Evolutionary conservation across 2,888 invertebrate genomes (phyloP).

Genomic region (Sminthurides aquaticus): DNA sequence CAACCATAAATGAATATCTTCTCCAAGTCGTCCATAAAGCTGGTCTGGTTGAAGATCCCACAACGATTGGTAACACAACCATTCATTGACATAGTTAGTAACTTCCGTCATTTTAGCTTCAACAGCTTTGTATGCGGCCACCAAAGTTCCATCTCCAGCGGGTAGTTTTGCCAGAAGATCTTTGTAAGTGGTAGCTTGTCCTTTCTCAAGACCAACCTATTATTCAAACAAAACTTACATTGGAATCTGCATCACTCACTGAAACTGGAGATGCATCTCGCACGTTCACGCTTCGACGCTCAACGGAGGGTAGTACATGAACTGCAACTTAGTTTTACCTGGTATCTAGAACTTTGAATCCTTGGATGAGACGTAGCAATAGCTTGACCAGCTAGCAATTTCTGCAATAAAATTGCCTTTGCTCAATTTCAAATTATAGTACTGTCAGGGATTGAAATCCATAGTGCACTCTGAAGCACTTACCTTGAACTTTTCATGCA

Average conservation of each 20-base stretch:
- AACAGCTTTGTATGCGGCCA: slow-evolving; percentile 84
- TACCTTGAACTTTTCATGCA: slow-evolving; percentile 97
- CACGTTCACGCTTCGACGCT: too few species aligned
- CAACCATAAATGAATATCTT: slow-evolving; percentile 94
- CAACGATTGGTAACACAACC: slow-evolving; percentile 93
- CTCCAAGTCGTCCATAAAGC: slow-evolving; percentile 84
- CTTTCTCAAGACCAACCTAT: slow-evolving; percentile 88
- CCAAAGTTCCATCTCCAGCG: slow-evolving; percentile 68
- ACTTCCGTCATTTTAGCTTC: slow-evolving; percentile 82
- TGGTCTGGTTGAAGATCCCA: slow-evolving; percentile 98
- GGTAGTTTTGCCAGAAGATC: slow-evolving; percentile 87
- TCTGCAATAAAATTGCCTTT: slow-evolving; percentile 96
- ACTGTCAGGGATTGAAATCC: too few species aligned
- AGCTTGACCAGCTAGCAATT: slow-evolving; percentile 97
- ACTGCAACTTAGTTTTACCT: too few species aligned
- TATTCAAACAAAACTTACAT: too few species aligned
- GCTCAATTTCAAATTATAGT: slow-evolving; percentile 95
- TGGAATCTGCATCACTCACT: too few species aligned
- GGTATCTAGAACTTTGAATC: slow-evolving; percentile 82
- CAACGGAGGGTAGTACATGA: too few species aligned
- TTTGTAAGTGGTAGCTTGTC: too few species aligned
- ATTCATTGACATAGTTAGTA: slow-evolving; percentile 86
- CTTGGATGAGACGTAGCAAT: slow-evolving; percentile 90
- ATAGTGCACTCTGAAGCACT: too few species aligned
- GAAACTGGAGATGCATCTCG: too few species aligned